phyloP scores from a whole-genome alignment of 2,113 vertebrate species.

The Passer montanus region DNA sequence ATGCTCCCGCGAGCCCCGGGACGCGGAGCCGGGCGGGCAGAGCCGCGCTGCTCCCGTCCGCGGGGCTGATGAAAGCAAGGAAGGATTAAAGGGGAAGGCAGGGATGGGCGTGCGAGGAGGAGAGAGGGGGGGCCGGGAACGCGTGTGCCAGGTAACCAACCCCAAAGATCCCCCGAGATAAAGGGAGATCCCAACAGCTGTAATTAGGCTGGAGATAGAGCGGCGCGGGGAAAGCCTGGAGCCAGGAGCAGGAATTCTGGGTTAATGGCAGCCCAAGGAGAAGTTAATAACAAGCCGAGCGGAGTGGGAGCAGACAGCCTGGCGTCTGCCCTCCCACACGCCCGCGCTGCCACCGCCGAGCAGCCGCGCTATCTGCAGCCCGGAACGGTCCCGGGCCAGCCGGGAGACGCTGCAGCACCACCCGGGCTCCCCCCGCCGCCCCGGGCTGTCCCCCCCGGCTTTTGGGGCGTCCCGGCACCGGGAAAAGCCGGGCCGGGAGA shows the following conservation, averaged over 20 bases:
- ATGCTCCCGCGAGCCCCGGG: neutral
- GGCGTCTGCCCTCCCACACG: slow-evolving; percentile 74
- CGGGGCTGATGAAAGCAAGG: neutral
- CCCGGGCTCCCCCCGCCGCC: neutral
- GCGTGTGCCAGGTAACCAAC: slow-evolving; percentile 60
- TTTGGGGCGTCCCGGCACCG: neutral
- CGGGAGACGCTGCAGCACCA: neutral
- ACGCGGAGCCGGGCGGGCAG: neutral
- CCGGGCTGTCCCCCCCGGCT: fast-evolving
- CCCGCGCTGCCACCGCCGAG: slow-evolving; percentile 26
- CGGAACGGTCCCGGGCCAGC: neutral
- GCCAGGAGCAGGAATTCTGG: slow-evolving; percentile 64
- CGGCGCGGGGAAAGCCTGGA: slow-evolving; percentile 57
- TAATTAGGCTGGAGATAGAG: slow-evolving; percentile 68
- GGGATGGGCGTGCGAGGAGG: neutral
- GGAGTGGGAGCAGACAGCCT: slow-evolving; percentile 67
- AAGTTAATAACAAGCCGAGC: slow-evolving; percentile 73
- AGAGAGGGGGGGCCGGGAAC: neutral
- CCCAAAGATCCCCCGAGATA: slow-evolving; percentile 53
- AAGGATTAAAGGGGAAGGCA: neutral
- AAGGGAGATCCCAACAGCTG: slow-evolving; percentile 66
- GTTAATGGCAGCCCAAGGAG: slow-evolving; percentile 68
- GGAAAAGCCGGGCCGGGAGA: neutral
- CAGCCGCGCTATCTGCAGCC: neutral
- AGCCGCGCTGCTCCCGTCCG: neutral